Conservation (phyloP, 2,888 invertebrate species). For the Andricus curvator region DNA sequence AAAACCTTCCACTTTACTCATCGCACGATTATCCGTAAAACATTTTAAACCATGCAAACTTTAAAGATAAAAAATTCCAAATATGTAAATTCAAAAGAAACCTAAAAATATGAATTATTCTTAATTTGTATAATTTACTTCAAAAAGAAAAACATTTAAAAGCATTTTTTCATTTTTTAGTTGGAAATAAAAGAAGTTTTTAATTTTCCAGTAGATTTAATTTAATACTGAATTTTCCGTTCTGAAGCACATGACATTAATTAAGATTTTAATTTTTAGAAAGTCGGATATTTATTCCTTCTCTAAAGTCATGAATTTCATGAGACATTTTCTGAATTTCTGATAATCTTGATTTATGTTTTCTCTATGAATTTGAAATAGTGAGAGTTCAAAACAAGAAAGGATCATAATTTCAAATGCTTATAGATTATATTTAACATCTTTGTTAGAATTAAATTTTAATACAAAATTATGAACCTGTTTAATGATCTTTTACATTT, state of each 20-base stretch:
- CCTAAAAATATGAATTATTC: no score
- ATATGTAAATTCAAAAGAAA: no score
- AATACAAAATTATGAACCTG: no score
- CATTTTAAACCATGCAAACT: no score
- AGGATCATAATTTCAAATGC: not conserved
- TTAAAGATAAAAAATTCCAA: no score
- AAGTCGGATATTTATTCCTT: not conserved
- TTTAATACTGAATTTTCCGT: not conserved
- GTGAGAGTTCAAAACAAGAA: not conserved
- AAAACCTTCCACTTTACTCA: no score
- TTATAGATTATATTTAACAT: not conserved
- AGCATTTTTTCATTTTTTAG: no score
- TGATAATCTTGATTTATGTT: not conserved
- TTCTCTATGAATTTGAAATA: not conserved
- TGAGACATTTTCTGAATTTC: not conserved
- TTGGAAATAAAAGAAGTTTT: not conserved
- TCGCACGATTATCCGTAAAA: no score
- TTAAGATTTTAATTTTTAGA: not conserved
- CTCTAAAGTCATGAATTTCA: not conserved
- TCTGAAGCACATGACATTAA: not conserved
- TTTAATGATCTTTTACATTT: no score
- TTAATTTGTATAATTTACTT: no score
- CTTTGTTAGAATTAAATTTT: not conserved
- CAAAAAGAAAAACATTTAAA: no score
- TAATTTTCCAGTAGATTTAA: not conserved